Base-by-base conservation (phyloP, 2,797 vertebrate genomes). In the Gobionotothen gibberifrons region DNA sequence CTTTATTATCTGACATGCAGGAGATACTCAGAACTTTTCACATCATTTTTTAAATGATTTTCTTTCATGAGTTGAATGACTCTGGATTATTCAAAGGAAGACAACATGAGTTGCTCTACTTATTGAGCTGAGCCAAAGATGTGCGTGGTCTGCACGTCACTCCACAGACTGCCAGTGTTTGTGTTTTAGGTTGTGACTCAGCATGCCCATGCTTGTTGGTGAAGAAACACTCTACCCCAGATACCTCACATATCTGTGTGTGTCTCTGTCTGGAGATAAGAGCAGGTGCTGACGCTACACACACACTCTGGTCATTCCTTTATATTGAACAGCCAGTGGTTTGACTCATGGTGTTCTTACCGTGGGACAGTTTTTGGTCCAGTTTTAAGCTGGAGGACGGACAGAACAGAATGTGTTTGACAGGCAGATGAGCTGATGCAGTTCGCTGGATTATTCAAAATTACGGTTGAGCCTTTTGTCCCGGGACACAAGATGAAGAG, bases 401-500 rank as follows among this genome's bases (percentile, higher is more conserved):
- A 51, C 36, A 1, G 29, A 3, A 1, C 67, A 9, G 42, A 22
- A 26, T 69, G 78, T 22, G 32, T 69, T 26, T 78, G 79, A 61
- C 3, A 7, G 64, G 62, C 74, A 56, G 75, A 78, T 79, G 79
- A 89, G 70, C 55, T 3, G 44, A 44, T 83, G 61, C 74, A 70
- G 55, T 1, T 29, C 6, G 29, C 29, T 83, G 87, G 89, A 87
- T 84, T 90, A 90, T 39, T 82, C 67, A 51, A 87, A 86, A 88
- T 87, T 86, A 88, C 78, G 44, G 46, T 46, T 82, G 72, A 89
- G 57, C 89, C 82, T 84, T 84, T 86, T 85, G 85, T 1, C 72
- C 84, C 83, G 12, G 82, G 73, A 90, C 94, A 93, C 91, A 65
- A 63, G 61, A 96, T 97, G 95, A 97, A 97, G 92, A 93, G 95